Base-by-base conservation (phyloP, 2,888 invertebrate genomes). In the Ptychoptera albimana region DNA sequence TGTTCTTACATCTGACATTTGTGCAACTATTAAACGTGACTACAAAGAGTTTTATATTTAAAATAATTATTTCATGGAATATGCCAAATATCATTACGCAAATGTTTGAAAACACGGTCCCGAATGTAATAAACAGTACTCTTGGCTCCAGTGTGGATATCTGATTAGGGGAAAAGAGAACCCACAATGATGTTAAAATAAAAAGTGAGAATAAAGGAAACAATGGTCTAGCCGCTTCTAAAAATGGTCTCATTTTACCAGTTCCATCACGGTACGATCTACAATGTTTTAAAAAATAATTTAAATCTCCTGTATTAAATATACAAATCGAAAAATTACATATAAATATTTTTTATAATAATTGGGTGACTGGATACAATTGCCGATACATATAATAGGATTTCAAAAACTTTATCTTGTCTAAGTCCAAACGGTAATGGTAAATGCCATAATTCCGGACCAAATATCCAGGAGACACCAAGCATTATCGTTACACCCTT, bases 21-120 rank as follows among this genome's bases (percentile, higher is more conserved):
- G 97, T 1, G 91, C 79, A 46, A 98, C 93, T 54, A 98, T 98
- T 51, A 98, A 72, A 2, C 92, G 91, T 62, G 93, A 94, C 94
- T 96, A 72, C 38, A 70, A 59, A 55, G 36, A n/a, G n/a, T n/a
- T n/a, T n/a, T n/a, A n/a, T n/a, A n/a, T n/a, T n/a, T n/a, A n/a
- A n/a, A 34, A 37, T 37, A 15, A 37, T 15, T 8, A 40, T n/a
- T 37, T 43, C 16, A 12, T 15, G 32, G 30, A 29, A 41, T 40
- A 42, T n/a, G 40, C 36, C 41, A 15, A 43, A 11, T 34, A 23
- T 23, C 23, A 23, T 82, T 68, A 96, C 96, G 60, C 91, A 88
- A 58, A 98, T 93, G 67, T 98, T 97, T 23, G 97, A 93, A 69
- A 96, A 97, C 50, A 96, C 82, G 36, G 92, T 93, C 52, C 97